Base-by-base conservation (phyloP, 1,140 invertebrate species). In the Drosophila willistoni region DNA sequence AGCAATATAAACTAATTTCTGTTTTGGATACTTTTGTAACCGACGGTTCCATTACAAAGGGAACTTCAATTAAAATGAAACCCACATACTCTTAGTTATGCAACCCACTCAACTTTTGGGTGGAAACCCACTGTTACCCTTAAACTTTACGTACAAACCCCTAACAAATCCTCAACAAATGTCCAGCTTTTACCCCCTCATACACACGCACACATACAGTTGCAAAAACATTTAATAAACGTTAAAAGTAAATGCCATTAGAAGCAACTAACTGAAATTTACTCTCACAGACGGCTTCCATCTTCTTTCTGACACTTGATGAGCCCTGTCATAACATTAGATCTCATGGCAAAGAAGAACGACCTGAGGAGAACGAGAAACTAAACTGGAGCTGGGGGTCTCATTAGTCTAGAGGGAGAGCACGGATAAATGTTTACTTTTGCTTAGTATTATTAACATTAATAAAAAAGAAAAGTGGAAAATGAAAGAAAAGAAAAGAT, bases 211-310 rank as follows among this genome's bases (percentile, higher is more conserved):
- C 71, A 1, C 13, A 33, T 9, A 19, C 51, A 36, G 14, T 47
- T 47, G 44, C 44, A 33, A 33, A 61, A 76, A 67, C 81, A 79
- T 89, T 90, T 85, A 90, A 89, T 89, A 90, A 89, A 76, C 78
- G 81, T 85, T 89, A 87, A 89, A 79, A 89, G 85, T 85, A 89
- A 89, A 90, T 90, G 84, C 84, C 84, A 89, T 89, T 89, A 89
- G 74, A 79, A 72, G 25, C 41, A 47, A 42, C 42, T 41, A 39
- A 44, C 34, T 54, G 64, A 54, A 65, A 59, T 59, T 59, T 36
- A 59, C 56, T 36, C 34, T 7, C 33, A 25, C 42, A 7, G 42
- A 67, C 17, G 51, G 66, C 44, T 59, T 41, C 36, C 56, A 22
- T 44, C 54, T 29, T 42, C 59, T 36, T 55, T 64, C 85, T 90